phyloP scores from a whole-genome alignment of 2,113 vertebrate genomes.

The Andinoacara biseriatus region DNA sequence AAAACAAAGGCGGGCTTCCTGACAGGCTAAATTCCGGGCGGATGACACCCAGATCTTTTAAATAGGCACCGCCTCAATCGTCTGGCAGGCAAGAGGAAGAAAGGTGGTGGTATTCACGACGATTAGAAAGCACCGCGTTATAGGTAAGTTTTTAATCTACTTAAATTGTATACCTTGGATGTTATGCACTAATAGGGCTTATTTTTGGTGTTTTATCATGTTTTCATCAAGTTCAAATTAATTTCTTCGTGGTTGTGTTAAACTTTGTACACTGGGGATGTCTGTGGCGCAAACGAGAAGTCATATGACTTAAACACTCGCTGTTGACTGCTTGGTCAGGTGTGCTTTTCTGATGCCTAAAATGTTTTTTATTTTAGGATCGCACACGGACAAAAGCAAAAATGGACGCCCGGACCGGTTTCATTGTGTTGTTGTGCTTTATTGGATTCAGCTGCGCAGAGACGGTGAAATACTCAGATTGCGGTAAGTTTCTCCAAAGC shows the following conservation, averaged over 20 bases:
- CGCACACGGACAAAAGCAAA: background rate
- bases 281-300: background rate
- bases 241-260: background rate
- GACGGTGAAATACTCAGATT: slow-evolving; percentile 80
- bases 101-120: fast-evolving
- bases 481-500: slow-evolving; percentile 74
- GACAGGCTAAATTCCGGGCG: background rate
- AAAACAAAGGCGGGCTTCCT: background rate
- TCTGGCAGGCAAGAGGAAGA: slow-evolving; percentile 51
- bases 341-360: background rate
- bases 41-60: fast-evolving
- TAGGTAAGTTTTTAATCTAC: background rate
- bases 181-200: no score
- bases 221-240: background rate
- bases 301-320: background rate
- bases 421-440: slow-evolving; percentile 62
- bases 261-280: background rate
- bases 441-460: slow-evolving; percentile 72
- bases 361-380: background rate
- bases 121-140: fast-evolving
- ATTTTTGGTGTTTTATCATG: background rate
- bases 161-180: no score
- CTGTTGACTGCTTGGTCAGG: background rate
- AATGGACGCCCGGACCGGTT: slow-evolving; percentile 67
- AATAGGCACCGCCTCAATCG: slow-evolving; percentile 27